A percentile compares a stretch with the other conserved stretches of the same genome.
Conservation (phyloP, 53 echinoderm and acorn worm species). For the Holothuria leucospilota region DNA sequence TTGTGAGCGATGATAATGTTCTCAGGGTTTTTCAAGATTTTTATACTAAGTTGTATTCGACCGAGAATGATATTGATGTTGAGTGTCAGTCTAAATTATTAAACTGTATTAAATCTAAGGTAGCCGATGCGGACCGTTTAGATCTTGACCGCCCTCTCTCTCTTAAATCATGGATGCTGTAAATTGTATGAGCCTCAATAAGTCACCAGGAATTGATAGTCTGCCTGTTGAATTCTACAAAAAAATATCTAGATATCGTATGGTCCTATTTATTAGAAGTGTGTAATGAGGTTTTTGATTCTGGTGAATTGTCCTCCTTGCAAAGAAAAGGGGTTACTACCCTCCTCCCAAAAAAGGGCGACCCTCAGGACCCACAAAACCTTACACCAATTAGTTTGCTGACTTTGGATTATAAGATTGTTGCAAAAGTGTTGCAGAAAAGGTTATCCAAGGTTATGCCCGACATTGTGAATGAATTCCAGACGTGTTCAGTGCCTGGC, state of each 20-base stretch:
- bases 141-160: neutral
- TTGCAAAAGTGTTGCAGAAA: constrained; percentile 51
- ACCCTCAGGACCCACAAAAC: constrained; percentile 43
- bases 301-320: constrained; percentile 11
- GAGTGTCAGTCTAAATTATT: too few species aligned
- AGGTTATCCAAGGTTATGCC: constrained; percentile 23
- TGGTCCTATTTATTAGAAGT: constrained; percentile 30
- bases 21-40: neutral
- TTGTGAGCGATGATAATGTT: neutral
- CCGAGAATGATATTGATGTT: too few species aligned
- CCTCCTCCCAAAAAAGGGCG: constrained; percentile 64
- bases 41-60: too few species aligned
- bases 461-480: constrained; percentile 30
- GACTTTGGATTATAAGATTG: constrained; percentile 65
- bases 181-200: neutral
- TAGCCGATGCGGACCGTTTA: too few species aligned
- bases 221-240: constrained; percentile 53
- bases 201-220: constrained; percentile 65
- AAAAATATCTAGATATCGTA: constrained; percentile 40
- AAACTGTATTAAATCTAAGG: too few species aligned
- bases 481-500: constrained; percentile 60
- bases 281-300: constrained; percentile 13
- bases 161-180: neutral
- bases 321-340: constrained; percentile 57
- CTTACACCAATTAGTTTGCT: constrained; percentile 61